phyloP scores from a whole-genome alignment of 2,797 vertebrate genomes.

The Chaenodraco wilsoni region DNA sequence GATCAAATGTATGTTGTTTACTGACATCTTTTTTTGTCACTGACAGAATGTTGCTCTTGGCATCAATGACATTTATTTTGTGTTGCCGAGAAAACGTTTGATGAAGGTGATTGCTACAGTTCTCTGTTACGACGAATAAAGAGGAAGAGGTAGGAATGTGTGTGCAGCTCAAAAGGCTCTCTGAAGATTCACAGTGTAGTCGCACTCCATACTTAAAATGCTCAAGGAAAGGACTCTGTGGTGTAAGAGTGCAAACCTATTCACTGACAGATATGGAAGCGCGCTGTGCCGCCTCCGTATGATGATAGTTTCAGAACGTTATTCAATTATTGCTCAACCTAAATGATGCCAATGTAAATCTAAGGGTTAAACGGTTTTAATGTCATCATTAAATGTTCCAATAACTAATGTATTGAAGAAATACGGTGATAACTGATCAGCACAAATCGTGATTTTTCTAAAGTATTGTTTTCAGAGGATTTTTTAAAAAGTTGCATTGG shows the following conservation, averaged over 20 bases:
- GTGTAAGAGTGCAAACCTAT: slow-evolving; percentile 17
- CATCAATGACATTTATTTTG: background rate
- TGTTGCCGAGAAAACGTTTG: background rate
- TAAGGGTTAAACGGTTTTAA: slow-evolving; percentile 14
- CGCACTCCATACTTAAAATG: slow-evolving; percentile 1
- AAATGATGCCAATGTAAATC: slow-evolving; percentile 22
- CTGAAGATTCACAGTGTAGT: slow-evolving; percentile 7
- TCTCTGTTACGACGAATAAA: background rate
- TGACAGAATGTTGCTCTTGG: slow-evolving; percentile 34
- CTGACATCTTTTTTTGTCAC: slow-evolving; percentile 11
- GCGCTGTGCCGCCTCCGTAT: slow-evolving; percentile 18
- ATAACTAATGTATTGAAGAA: slow-evolving; percentile 30
- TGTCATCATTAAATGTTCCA: slow-evolving; percentile 19
- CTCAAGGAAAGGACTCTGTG: background rate
- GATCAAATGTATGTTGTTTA: slow-evolving; percentile 7
- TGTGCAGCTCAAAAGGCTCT: slow-evolving; percentile 3
- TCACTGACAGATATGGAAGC: slow-evolving; percentile 15
- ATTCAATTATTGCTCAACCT: slow-evolving; percentile 12
- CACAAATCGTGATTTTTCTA: slow-evolving; percentile 39
- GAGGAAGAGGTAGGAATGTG: slow-evolving; percentile 12
- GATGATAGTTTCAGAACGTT: background rate
- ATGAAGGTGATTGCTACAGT: background rate
- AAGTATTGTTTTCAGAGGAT: background rate
- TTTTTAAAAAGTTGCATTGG: background rate
- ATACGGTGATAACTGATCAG: slow-evolving; percentile 17